A percentile compares a stretch with the other conserved stretches of the same genome.
These are phyloP conservation scores for Holotrichia oblita DNA, from an alignment of 1,140 invertebrate species.

Conservation along the genomic window DNA sequence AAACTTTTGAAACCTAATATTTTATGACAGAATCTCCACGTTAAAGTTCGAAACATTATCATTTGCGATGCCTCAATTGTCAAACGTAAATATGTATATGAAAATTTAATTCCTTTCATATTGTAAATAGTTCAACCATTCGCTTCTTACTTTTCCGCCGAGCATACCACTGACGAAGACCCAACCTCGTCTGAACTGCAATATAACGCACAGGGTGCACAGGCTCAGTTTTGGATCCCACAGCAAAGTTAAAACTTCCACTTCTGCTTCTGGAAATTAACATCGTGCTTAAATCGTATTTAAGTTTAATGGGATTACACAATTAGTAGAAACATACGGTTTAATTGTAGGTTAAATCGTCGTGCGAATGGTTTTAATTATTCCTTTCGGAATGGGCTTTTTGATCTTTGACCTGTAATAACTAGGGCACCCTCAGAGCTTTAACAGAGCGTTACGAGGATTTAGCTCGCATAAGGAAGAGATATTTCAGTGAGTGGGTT, in stretches of 20 bases:
- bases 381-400: not conserved
- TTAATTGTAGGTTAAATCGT: conserved; percentile 34
- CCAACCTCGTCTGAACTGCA: no score
- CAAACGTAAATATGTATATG: no score
- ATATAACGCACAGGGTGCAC: no score
- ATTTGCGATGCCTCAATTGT: no score
- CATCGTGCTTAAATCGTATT: conserved; percentile 10
- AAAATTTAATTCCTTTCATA: not conserved
- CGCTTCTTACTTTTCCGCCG: not conserved
- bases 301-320: conserved; percentile 7
- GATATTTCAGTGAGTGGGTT: no score
- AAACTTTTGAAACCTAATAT: no score
- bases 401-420: conserved; percentile 13
- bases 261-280: conserved; percentile 12
- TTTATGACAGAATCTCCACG: no score
- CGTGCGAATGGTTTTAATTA: conserved; percentile 31
- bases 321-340: conserved; percentile 24
- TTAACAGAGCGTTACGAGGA: not conserved
- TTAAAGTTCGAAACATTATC: no score
- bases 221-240: no score
- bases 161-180: no score
- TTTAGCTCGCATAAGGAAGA: no score
- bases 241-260: not conserved
- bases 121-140: conserved; percentile 1
- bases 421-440: not conserved